Evolutionary conservation across 2,113 vertebrate genomes (phyloP).

Genomic region (Orycteropus afer): DNA sequence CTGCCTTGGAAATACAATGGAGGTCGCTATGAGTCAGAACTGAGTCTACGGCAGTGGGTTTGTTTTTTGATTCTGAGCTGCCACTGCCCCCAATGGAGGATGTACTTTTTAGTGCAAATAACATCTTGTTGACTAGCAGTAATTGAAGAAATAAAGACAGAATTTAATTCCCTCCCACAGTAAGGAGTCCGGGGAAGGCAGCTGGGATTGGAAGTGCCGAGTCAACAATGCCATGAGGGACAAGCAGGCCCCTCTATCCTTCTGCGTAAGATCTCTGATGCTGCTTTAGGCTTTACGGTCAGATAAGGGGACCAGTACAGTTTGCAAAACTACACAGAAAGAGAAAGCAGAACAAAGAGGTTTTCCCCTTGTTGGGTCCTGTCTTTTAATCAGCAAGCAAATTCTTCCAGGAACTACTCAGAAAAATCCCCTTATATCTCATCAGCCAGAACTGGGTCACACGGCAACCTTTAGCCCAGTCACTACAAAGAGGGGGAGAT

Average conservation of each 20-base stretch:
- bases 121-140: background rate
- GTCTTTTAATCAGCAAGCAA: background rate
- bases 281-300: background rate
- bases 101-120: background rate
- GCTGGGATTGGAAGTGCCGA: background rate
- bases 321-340: background rate
- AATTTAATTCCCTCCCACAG: background rate
- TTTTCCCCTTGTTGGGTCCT: background rate
- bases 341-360: background rate
- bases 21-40: too few species aligned
- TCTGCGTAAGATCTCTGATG: background rate
- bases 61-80: too few species aligned
- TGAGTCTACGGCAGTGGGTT: too few species aligned
- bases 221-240: background rate
- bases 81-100: too few species aligned
- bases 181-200: background rate
- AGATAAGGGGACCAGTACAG: background rate
- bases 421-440: background rate
- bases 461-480: background rate
- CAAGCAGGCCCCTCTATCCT: background rate
- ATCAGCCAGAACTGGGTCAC: too few species aligned
- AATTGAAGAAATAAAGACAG: background rate
- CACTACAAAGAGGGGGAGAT: background rate
- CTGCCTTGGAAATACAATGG: too few species aligned
- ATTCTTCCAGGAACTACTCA: background rate